These are phyloP conservation scores for Chelon auratus DNA, from an alignment of 2,797 vertebrate species.

Conservation along the genomic window DNA sequence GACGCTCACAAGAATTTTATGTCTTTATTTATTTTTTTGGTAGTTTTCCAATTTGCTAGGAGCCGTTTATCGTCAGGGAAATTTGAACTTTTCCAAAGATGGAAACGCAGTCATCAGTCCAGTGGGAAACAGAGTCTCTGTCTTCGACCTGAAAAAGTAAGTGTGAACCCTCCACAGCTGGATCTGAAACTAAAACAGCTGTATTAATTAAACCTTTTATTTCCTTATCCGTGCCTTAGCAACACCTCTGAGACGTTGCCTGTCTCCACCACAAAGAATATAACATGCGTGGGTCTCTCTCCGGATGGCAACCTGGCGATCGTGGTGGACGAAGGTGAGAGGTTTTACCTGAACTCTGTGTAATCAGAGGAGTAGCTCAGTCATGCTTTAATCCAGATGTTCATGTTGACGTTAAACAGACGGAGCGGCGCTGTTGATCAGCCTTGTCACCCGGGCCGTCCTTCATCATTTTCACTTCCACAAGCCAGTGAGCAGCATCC, in stretches of 20 bases:
- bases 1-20: too few species aligned
- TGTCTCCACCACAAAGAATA: constrained; percentile 89
- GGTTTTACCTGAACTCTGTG: neutral
- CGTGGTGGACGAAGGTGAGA: constrained; percentile 93
- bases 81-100: constrained; percentile 91
- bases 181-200: too few species aligned
- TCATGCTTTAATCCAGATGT: neutral
- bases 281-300: constrained; percentile 92
- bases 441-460: constrained; percentile 88
- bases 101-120: constrained; percentile 93
- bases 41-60: constrained; percentile 96
- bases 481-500: constrained; percentile 90
- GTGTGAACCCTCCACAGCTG: neutral
- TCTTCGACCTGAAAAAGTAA: constrained; percentile 96
- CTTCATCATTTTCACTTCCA: constrained; percentile 95
- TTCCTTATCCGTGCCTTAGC: constrained; percentile 73
- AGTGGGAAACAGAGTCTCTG: constrained; percentile 92
- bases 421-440: constrained; percentile 90
- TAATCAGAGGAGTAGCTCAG: too few species aligned
- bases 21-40: neutral
- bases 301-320: constrained; percentile 91
- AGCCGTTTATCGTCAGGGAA: constrained; percentile 93
- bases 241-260: constrained; percentile 95
- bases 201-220: neutral
- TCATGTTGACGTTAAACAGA: constrained; percentile 79